Base-by-base conservation (phyloP, 2,113 vertebrate genomes). In the Nothocercus julius region DNA sequence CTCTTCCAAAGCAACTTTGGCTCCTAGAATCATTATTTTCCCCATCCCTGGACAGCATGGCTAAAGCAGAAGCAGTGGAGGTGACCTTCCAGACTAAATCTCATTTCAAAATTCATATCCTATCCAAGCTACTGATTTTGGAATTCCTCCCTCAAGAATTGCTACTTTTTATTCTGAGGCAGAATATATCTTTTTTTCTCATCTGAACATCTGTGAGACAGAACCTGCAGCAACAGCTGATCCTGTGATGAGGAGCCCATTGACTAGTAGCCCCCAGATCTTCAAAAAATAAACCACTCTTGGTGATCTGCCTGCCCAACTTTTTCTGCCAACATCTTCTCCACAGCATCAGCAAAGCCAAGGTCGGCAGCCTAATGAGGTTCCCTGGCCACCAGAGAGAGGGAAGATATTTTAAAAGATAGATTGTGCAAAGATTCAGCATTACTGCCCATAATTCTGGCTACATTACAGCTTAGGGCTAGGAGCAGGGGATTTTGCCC, bases 41-140 rank as follows among this genome's bases (percentile, higher is more conserved):
- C 40, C n/a, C 3, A 2, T 10, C 2, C 3, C 13, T 42, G 24
- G 4, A 6, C 1, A 4, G 4, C 22, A 63, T 11, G 56, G 28
- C 14, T 68, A 1, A 78, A 72, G 3, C 2, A 72, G 47, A 87
- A 9, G 18, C 72, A 51, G 32, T 18, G 32, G 6, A 68, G 4
- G 5, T 25, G 58, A 64, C 14, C 24, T 66, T 6, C 40, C 27
- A 82, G 38, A 32, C 8, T 66, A 40, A 81, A 62, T 34, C 24
- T 67, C 54, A 27, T 61, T 77, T 18, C 19, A 72, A 73, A 44
- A 63, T 34, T 47, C 34, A 1, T 56, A 5, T n/a, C 81, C 9
- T 64, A 75, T 62, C 5, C 47, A n/a, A 73, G 24, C 11, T 70
- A 45, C 5, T 51, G 47, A 58, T 51, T 13, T 58, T 24, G 27